phyloP scores from a whole-genome alignment of 1,140 invertebrate species.

The Delia radicum region DNA sequence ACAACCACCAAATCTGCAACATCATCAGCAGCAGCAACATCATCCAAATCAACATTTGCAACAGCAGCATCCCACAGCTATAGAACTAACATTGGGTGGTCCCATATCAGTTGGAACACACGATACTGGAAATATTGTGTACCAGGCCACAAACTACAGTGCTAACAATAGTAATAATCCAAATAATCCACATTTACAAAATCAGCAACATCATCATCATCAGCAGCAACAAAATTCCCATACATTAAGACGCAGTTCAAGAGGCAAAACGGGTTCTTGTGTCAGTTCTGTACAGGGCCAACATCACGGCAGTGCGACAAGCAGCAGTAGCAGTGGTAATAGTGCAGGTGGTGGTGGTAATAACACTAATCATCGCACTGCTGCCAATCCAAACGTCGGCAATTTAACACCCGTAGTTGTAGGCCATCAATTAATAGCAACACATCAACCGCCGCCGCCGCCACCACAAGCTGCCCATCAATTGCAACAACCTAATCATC shows the following conservation, averaged over 20 bases:
- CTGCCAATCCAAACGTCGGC: neutral
- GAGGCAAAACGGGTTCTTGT: slow-evolving; percentile 57
- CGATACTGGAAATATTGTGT: neutral
- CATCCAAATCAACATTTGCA: neutral
- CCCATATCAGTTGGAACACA: neutral
- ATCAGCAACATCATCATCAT: slow-evolving; percentile 29
- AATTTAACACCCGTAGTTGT: slow-evolving; percentile 19
- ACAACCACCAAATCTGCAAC: neutral
- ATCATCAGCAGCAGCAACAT: slow-evolving; percentile 20
- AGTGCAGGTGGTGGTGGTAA: slow-evolving; percentile 12
- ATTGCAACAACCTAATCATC: slow-evolving; percentile 15
- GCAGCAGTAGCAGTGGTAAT: slow-evolving; percentile 21
- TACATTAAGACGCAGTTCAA: slow-evolving; percentile 51
- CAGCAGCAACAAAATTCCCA: slow-evolving; percentile 42
- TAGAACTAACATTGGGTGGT: neutral
- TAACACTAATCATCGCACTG: neutral
- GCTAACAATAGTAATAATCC: slow-evolving; percentile 16
- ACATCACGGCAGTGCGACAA: slow-evolving; percentile 30
- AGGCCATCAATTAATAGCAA: slow-evolving; percentile 22
- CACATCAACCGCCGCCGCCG: neutral
- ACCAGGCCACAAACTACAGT: slow-evolving; percentile 13
- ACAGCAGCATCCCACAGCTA: slow-evolving; percentile 8
- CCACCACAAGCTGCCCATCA: neutral
- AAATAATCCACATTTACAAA: neutral
- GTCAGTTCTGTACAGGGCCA: slow-evolving; percentile 48